Evolutionary conservation across 2,797 vertebrate genomes (phyloP).

Genomic region (Anguilla obscura): DNA sequence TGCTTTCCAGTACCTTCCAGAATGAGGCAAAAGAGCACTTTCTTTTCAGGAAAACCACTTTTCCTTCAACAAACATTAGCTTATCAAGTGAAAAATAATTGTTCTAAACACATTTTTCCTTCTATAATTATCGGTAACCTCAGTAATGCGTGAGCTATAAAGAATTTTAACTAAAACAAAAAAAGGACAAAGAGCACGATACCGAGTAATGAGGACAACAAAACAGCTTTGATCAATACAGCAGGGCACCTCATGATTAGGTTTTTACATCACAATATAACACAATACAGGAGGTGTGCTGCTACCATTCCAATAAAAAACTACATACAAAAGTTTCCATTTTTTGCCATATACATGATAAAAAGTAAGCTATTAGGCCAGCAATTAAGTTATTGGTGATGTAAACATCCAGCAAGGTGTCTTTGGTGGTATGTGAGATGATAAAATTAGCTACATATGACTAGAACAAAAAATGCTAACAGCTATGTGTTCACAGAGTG

Average conservation of each 20-base stretch:
- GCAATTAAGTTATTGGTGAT: constrained; percentile 41
- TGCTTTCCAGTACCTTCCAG: constrained; percentile 10
- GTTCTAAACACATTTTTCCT: not conserved
- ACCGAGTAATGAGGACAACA: constrained; percentile 15
- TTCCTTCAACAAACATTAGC: constrained; percentile 13
- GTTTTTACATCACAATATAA: constrained; percentile 44
- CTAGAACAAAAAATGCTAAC: constrained; percentile 22
- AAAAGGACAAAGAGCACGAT: not conserved
- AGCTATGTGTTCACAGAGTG: constrained; percentile 47
- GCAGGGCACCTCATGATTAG: not conserved
- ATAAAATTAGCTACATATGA: constrained; percentile 25
- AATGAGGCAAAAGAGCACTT: constrained; percentile 18
- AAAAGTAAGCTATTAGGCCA: constrained; percentile 17
- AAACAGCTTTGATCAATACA: constrained; percentile 20
- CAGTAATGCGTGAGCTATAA: not conserved
- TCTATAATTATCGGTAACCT: not conserved
- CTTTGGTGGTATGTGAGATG: constrained; percentile 44
- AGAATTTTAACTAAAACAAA: not conserved
- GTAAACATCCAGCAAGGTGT: constrained; percentile 49
- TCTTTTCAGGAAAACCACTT: not conserved
- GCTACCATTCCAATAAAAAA: constrained; percentile 42
- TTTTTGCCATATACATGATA: constrained; percentile 2
- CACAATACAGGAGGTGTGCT: constrained; percentile 24
- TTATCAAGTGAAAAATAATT: constrained; percentile 8
- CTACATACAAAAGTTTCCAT: constrained; percentile 35